Percentiles rank a stretch among this genome's conserved stretches.
Conservation (phyloP, 2,797 vertebrate genomes). For the Tamandua tetradactyla region DNA sequence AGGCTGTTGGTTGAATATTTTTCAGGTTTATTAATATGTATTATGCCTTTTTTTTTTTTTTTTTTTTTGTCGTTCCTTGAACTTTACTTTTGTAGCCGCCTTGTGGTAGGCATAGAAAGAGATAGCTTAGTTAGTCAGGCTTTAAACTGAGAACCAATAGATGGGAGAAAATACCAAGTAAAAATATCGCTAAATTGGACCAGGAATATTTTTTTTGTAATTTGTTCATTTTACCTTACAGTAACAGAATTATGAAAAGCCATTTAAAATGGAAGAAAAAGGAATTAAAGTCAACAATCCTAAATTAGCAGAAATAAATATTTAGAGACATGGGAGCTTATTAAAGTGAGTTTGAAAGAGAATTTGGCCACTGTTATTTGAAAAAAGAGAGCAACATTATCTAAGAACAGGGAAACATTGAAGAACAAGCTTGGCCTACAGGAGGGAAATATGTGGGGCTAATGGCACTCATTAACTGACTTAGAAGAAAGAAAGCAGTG, state of each 20-base stretch:
- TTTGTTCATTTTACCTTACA: not conserved
- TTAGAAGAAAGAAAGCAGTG: too few relatives aligned
- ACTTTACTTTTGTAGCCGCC: constrained; percentile 71
- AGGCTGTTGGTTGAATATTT: constrained; percentile 65
- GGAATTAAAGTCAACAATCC: constrained; percentile 30
- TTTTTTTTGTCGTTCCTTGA: constrained; percentile 53
- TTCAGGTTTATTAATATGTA: constrained; percentile 75
- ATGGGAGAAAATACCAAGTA: constrained; percentile 33
- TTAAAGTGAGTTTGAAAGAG: not conserved
- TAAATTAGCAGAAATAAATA: constrained; percentile 35
- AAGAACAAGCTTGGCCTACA: not conserved
- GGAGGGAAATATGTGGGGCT: not conserved
- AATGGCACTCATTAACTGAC: constrained; percentile 21
- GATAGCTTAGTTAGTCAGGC: constrained; percentile 24
- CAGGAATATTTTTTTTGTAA: not conserved
- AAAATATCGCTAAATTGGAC: constrained; percentile 43
- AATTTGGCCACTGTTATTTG: not conserved
- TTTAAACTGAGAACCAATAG: constrained; percentile 45
- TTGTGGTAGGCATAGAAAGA: constrained; percentile 61
- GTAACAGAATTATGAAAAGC: constrained; percentile 34
- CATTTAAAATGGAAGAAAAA: constrained; percentile 1
- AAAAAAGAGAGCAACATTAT: not conserved
- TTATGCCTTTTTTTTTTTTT: constrained; percentile 68
- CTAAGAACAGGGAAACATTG: constrained; percentile 52
- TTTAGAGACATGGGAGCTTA: constrained; percentile 46